Evolutionary conservation across 2,888 invertebrate species (phyloP).

Genomic region (Orthosia gothica): DNA sequence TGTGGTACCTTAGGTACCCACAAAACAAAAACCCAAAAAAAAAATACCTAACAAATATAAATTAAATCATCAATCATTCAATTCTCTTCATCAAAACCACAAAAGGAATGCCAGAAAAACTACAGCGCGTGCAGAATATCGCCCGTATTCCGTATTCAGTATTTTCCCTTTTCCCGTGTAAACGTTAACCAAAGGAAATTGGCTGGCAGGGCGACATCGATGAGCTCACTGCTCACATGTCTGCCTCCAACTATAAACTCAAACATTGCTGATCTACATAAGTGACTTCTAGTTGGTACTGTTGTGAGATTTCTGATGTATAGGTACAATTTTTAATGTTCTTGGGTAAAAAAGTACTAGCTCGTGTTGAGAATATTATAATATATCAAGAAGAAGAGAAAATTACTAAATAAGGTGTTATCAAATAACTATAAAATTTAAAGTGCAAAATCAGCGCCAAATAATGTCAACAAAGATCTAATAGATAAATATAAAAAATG

Average conservation of each 20-base stretch:
- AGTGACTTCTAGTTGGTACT: slow-evolving; percentile 4
- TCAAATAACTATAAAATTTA: no score
- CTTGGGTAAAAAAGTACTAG: neutral
- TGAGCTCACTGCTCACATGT: slow-evolving; percentile 7
- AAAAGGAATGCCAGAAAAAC: slow-evolving; percentile 9
- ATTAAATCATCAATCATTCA: no score
- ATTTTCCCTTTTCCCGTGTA: slow-evolving; percentile 24
- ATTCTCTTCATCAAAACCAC: neutral
- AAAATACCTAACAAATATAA: no score
- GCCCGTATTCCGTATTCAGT: slow-evolving; percentile 3
- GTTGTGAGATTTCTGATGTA: slow-evolving; percentile 6
- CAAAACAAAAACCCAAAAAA: no score
- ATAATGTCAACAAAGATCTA: no score
- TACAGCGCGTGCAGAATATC: neutral
- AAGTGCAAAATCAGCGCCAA: no score
- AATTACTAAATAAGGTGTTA: no score
- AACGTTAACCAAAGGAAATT: slow-evolving; percentile 51
- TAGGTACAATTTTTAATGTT: neutral
- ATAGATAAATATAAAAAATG: no score
- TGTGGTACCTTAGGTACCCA: no score
- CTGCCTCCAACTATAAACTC: slow-evolving; percentile 6
- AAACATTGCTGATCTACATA: slow-evolving; percentile 11
- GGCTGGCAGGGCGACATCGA: slow-evolving; percentile 18
- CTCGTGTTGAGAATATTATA: neutral
- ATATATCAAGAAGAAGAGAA: no score